Percentiles rank a stretch among this genome's conserved stretches.
These are phyloP conservation scores for Pharmacophagus antenor DNA, from an alignment of 2,888 invertebrate genomes.

Conservation along the genomic window DNA sequence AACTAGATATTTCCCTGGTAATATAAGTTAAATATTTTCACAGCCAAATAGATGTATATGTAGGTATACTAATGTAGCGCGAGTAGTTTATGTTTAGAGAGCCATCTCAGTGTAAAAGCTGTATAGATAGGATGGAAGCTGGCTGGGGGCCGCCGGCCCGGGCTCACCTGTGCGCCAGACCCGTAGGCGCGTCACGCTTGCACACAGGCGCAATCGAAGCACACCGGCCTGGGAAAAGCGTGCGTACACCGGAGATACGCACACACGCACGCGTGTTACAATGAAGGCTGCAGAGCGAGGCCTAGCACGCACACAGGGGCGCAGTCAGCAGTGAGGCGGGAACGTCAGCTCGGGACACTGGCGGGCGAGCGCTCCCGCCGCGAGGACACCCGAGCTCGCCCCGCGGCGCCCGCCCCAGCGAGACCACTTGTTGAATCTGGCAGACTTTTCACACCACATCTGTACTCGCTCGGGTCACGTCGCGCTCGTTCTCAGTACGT, in stretches of 20 bases:
- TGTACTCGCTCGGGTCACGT: conserved; percentile 51
- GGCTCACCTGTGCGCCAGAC: conserved; percentile 71
- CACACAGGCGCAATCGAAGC: conserved; percentile 42
- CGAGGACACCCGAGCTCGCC: conserved; percentile 52
- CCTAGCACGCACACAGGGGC: conserved; percentile 36
- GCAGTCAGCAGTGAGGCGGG: conserved; percentile 38
- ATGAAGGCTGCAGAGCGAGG: conserved; percentile 42
- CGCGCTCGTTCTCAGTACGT: conserved; percentile 51
- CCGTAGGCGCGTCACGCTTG: conserved; percentile 64
- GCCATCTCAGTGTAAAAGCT: conserved; percentile 68
- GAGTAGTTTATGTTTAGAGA: conserved; percentile 66
- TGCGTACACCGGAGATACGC: conserved; percentile 26
- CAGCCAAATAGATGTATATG: conserved; percentile 38
- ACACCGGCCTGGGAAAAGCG: conserved; percentile 21
- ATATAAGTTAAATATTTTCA: conserved; percentile 36
- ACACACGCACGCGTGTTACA: conserved; percentile 37
- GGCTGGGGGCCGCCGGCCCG: conserved; percentile 67
- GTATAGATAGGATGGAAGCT: conserved; percentile 56
- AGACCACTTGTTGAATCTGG: conserved; percentile 77
- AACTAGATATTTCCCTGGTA: not conserved
- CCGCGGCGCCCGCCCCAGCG: conserved; percentile 62
- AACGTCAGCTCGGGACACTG: conserved; percentile 57
- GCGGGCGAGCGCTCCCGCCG: conserved; percentile 77
- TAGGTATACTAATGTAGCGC: conserved; percentile 60
- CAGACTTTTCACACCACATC: conserved; percentile 54